Base-by-base conservation (phyloP, 53 echinoderm and acorn worm species). In the Crossaster papposus region DNA sequence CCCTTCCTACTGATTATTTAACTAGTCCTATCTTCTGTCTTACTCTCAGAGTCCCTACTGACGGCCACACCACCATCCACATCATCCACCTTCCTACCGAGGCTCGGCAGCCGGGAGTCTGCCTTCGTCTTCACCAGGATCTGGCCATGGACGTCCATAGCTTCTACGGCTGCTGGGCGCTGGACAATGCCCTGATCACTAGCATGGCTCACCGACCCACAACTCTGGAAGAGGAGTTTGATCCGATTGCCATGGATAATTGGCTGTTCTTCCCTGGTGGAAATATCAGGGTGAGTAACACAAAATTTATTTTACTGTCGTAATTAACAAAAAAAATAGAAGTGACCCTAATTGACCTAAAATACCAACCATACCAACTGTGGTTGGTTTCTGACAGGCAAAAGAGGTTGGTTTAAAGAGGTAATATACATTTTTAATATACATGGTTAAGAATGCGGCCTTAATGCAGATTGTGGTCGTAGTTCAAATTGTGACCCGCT, bases 261-360 rank as follows among this genome's bases (percentile, higher is more conserved):
- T 97, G 97, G 97, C 88, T 95, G 38, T 97, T 95, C 86, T 94
- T 97, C 70, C 97, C 97, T 0, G 94, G 92, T 54, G 97, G 94
- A 33, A 88, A 88, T 64, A 93, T 97, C 37, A 90, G 79, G 82
- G 97, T 97, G 89, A 70, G 78, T 85, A n/a, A 33, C 22, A 44
- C 44, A 5, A 7, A 9, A 14, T 58, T n/a, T n/a, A 2, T 58
- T 58, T 15, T 58, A 44, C 14, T 14, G 58, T 58, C 17, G 58
- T 58, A 2, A 2, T 58, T 14, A 44, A 44, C 44, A n/a, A n/a
- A 44, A 44, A 7, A 44, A 44, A n/a, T n/a, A 44, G 44, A 44
- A 44, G 44, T 44, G 44, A 44, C 2, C 44, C n/a, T n/a, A n/a
- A n/a, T n/a, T n/a, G n/a, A n/a, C n/a, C n/a, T n/a, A n/a, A n/a